Conservation (phyloP, 2,888 invertebrate genomes). For the Brenthis ino region DNA sequence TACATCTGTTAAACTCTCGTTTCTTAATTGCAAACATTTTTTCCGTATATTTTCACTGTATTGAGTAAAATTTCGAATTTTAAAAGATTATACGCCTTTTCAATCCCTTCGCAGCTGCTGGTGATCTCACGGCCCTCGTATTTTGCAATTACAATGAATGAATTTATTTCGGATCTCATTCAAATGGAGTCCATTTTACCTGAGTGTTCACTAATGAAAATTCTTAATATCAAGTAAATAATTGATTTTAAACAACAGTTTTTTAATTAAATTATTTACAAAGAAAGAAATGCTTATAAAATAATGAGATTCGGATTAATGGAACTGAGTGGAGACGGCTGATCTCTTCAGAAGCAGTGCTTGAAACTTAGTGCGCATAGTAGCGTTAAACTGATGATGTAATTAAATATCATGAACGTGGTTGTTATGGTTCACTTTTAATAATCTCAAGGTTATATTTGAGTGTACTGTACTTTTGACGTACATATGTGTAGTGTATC, state of each 20-base stretch:
- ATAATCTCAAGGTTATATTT: too few relatives aligned
- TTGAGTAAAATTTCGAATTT: slow-evolving; percentile 32
- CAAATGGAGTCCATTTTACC: slow-evolving; percentile 20
- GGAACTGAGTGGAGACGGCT: too few relatives aligned
- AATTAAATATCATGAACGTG: too few relatives aligned
- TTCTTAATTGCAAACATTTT: background rate
- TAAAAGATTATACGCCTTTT: slow-evolving; percentile 40
- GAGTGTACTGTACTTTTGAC: too few relatives aligned
- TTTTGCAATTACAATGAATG: slow-evolving; percentile 35
- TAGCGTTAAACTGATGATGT: too few relatives aligned
- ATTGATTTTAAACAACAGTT: slow-evolving; percentile 5
- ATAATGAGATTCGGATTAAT: too few relatives aligned
- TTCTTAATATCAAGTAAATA: slow-evolving; percentile 8
- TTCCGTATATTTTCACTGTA: slow-evolving; percentile 24
- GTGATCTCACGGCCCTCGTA: slow-evolving; percentile 36
- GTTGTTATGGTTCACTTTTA: too few relatives aligned
- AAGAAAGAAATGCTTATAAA: background rate
- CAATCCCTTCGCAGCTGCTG: slow-evolving; percentile 41
- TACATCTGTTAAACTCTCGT: too few relatives aligned
- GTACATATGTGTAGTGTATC: too few relatives aligned
- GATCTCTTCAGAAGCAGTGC: too few relatives aligned
- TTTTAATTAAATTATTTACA: background rate
- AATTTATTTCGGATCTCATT: slow-evolving; percentile 29
- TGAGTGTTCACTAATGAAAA: slow-evolving; percentile 15
- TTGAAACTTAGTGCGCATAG: too few relatives aligned